Conservation (phyloP, 1,140 invertebrate species). For the Drosophila busckii region DNA sequence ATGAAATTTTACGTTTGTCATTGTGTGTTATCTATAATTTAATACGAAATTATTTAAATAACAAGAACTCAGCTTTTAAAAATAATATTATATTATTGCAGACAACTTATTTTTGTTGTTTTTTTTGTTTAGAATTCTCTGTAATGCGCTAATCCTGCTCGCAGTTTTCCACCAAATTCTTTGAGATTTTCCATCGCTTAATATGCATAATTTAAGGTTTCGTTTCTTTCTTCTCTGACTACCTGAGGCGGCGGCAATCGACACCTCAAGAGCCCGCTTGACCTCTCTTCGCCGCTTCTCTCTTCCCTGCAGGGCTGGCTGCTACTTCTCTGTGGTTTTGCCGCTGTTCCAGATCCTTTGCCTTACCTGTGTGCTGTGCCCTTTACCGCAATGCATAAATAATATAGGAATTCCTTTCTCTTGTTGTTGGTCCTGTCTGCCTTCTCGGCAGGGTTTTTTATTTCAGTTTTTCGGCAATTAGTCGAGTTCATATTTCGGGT, state of each 20-base stretch:
- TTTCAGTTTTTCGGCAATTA: constrained; percentile 60
- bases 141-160: constrained; percentile 8
- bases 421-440: constrained; percentile 4
- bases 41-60: too few species aligned
- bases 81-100: too few species aligned
- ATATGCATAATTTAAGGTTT: constrained; percentile 43
- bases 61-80: too few species aligned
- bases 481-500: constrained; percentile 49
- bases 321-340: neutral
- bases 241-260: constrained; percentile 39
- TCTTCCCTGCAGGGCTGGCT: too few species aligned
- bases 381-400: constrained; percentile 44
- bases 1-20: constrained; percentile 10
- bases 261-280: constrained; percentile 22
- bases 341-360: neutral
- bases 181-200: constrained; percentile 30
- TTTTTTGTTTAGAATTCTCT: too few species aligned
- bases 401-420: constrained; percentile 27
- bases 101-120: neutral
- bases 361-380: constrained; percentile 1
- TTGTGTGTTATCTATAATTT: neutral
- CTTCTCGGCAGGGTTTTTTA: constrained; percentile 22
- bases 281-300: constrained; percentile 6
- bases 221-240: constrained; percentile 15
- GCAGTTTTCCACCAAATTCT: constrained; percentile 26